Evolutionary conservation across 2,888 invertebrate genomes (phyloP).

Genomic region (Strigamia maritima): DNA sequence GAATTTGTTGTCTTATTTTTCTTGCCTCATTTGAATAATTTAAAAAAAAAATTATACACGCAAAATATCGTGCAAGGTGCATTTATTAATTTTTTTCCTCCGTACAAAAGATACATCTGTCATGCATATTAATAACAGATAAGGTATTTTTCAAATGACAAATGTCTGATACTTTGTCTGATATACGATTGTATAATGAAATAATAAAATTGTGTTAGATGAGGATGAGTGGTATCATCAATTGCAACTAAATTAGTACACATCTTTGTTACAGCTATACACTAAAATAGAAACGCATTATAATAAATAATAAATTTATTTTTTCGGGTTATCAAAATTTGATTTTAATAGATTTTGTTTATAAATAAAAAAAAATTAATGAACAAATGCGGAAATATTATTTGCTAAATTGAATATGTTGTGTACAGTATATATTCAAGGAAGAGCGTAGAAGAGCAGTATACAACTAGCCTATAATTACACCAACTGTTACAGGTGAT

Average conservation of each 20-base stretch:
- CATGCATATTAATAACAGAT: not conserved
- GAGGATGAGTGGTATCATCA: not conserved
- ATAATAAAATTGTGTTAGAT: not conserved
- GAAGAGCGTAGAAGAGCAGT: not conserved
- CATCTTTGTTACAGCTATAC: too few relatives aligned
- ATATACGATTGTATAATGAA: too few relatives aligned
- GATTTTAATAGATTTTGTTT: not conserved
- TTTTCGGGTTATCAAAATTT: too few relatives aligned
- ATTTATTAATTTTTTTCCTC: not conserved
- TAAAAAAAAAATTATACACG: not conserved
- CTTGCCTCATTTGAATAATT: not conserved
- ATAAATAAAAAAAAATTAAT: not conserved
- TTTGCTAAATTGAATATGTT: not conserved
- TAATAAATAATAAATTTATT: too few relatives aligned
- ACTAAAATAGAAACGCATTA: too few relatives aligned
- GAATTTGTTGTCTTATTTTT: not conserved
- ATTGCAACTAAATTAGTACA: too few relatives aligned
- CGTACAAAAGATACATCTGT: not conserved
- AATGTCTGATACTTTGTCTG: not conserved
- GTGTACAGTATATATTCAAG: conserved; percentile 1
- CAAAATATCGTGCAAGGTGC: not conserved
- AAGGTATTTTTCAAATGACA: not conserved
- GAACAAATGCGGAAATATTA: not conserved
- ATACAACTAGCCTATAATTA: not conserved
- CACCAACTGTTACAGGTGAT: conserved; percentile 16